phyloP scores from a whole-genome alignment of 2,797 vertebrate genomes.

The Picus viridis region DNA sequence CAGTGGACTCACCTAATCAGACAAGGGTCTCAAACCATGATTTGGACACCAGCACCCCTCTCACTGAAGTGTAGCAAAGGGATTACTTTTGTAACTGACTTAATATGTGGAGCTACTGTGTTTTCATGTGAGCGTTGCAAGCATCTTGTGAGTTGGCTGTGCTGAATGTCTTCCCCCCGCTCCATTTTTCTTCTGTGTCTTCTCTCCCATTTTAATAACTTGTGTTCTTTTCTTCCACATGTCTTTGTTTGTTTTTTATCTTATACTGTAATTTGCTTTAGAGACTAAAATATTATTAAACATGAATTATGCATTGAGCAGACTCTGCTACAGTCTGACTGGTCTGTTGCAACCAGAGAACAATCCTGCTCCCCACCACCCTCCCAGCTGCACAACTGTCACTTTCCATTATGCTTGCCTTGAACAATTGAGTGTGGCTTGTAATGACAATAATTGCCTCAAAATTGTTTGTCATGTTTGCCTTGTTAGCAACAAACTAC shows the following conservation, averaged over 20 bases:
- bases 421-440: conserved; percentile 64
- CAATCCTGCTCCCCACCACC: conserved; percentile 2
- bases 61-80: background rate
- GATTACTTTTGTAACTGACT: background rate
- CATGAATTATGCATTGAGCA: conserved; percentile 65
- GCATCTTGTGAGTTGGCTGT: background rate
- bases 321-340: conserved; percentile 30
- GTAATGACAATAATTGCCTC: conserved; percentile 74
- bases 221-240: background rate
- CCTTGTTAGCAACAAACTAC: conserved; percentile 71
- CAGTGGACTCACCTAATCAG: background rate
- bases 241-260: conserved; percentile 31
- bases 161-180: background rate
- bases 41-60: background rate
- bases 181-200: background rate
- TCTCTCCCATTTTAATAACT: background rate
- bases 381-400: conserved; percentile 73
- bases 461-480: conserved; percentile 74
- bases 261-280: conserved; percentile 36
- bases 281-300: conserved; percentile 59
- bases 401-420: conserved; percentile 59
- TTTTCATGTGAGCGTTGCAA: background rate
- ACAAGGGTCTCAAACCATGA: background rate
- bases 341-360: conserved; percentile 31
- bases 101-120: background rate